These are phyloP conservation scores for Agrochola litura DNA, from an alignment of 2,888 invertebrate species.

Conservation along the genomic window DNA sequence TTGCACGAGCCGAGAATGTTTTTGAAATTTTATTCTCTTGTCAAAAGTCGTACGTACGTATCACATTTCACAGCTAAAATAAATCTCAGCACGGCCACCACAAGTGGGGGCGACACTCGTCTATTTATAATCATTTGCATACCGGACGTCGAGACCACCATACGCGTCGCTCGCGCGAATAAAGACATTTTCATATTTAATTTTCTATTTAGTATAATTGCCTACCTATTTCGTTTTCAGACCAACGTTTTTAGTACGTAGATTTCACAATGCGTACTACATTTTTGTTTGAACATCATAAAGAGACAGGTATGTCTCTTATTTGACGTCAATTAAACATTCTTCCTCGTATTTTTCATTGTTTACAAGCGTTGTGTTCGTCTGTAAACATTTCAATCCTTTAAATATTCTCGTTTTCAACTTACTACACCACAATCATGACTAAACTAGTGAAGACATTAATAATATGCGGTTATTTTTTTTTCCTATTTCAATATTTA, in stretches of 20 bases:
- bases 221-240: constrained; percentile 78
- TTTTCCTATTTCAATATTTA: constrained; percentile 73
- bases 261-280: constrained; percentile 50
- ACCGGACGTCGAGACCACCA: constrained; percentile 69
- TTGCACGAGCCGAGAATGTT: constrained; percentile 1
- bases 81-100: constrained; percentile 55
- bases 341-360: constrained; percentile 48
- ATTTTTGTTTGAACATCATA: constrained; percentile 42
- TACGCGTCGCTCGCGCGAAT: constrained; percentile 70
- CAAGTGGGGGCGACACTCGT: constrained; percentile 73
- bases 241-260: constrained; percentile 73
- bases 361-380: constrained; percentile 36
- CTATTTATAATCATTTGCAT: constrained; percentile 85
- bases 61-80: constrained; percentile 66
- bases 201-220: constrained; percentile 86
- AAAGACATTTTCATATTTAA: constrained; percentile 87
- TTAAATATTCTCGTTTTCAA: constrained; percentile 14
- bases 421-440: constrained; percentile 70
- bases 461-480: constrained; percentile 71
- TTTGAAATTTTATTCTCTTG: constrained; percentile 33
- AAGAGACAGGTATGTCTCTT: constrained; percentile 9
- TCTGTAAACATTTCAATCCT: constrained; percentile 32
- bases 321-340: constrained; percentile 55
- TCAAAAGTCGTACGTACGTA: constrained; percentile 42
- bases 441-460: constrained; percentile 74